Evolutionary conservation across 2,113 vertebrate genomes (phyloP).

Genomic region (Bothrops jararaca): DNA sequence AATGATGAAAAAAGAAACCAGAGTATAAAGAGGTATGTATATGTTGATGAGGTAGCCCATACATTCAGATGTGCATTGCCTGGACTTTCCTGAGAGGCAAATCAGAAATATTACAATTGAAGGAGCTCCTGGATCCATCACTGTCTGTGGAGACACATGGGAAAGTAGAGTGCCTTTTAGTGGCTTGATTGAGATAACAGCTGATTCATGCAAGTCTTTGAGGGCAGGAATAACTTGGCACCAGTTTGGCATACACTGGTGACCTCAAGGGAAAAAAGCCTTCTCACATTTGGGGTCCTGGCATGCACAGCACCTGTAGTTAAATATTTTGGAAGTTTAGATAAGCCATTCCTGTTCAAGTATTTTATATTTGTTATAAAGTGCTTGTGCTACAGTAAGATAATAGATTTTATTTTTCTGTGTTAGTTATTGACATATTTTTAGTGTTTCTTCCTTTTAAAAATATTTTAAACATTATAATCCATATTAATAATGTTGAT

Average conservation of each 20-base stretch:
- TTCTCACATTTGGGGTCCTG: background rate
- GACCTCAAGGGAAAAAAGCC: background rate
- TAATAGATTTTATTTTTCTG: background rate
- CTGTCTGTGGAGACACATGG: background rate
- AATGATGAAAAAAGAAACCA: background rate
- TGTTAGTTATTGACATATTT: background rate
- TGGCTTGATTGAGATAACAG: background rate
- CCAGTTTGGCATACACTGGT: background rate
- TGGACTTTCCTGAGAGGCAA: background rate
- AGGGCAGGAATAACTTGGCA: background rate
- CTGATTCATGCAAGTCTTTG: background rate
- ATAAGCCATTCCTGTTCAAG: background rate
- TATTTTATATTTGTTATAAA: background rate
- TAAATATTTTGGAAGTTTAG: background rate
- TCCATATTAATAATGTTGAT: background rate
- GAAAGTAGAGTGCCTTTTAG: background rate
- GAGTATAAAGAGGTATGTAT: background rate
- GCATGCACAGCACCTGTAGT: background rate
- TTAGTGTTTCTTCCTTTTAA: background rate
- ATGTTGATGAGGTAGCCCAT: background rate
- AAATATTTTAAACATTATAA: background rate
- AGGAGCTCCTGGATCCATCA: background rate
- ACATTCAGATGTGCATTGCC: background rate
- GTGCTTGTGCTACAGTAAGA: background rate
- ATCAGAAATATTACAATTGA: background rate